phyloP scores from a whole-genome alignment of 2,797 vertebrate genomes.

The Lacerta viridis region DNA sequence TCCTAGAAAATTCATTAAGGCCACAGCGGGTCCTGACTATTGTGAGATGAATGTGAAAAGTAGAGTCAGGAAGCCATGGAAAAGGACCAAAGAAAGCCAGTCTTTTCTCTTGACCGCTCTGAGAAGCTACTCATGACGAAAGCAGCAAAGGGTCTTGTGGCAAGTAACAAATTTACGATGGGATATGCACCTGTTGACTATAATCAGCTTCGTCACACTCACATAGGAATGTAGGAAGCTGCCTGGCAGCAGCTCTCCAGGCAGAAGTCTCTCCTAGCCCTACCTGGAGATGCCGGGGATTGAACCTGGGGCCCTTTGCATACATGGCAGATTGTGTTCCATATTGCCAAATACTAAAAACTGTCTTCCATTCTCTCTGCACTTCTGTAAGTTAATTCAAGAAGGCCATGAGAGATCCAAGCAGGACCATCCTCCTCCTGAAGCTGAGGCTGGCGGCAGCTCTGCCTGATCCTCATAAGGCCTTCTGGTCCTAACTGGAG shows the following conservation, averaged over 20 bases:
- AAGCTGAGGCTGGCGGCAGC: background rate
- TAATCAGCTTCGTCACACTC: no score
- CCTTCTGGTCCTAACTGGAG: background rate
- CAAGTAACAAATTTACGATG: no score
- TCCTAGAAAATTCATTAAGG: background rate
- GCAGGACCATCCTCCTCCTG: background rate
- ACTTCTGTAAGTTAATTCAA: background rate
- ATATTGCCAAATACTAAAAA: no score
- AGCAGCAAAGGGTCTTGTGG: no score
- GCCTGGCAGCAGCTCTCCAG: no score
- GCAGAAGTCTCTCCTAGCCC: no score
- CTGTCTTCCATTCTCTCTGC: background rate
- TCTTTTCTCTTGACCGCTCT: background rate
- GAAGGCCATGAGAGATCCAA: background rate
- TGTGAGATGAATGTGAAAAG: background rate
- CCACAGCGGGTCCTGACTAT: background rate
- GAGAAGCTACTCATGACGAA: no score
- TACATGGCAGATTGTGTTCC: no score
- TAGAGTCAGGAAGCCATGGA: background rate
- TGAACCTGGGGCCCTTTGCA: no score
- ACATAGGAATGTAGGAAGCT: no score
- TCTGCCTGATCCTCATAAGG: background rate
- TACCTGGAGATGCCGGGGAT: no score
- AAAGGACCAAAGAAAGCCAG: background rate
- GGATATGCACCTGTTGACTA: no score